These are phyloP conservation scores for Calyptomena viridis DNA, from an alignment of 2,113 vertebrate genomes.

Conservation along the genomic window DNA sequence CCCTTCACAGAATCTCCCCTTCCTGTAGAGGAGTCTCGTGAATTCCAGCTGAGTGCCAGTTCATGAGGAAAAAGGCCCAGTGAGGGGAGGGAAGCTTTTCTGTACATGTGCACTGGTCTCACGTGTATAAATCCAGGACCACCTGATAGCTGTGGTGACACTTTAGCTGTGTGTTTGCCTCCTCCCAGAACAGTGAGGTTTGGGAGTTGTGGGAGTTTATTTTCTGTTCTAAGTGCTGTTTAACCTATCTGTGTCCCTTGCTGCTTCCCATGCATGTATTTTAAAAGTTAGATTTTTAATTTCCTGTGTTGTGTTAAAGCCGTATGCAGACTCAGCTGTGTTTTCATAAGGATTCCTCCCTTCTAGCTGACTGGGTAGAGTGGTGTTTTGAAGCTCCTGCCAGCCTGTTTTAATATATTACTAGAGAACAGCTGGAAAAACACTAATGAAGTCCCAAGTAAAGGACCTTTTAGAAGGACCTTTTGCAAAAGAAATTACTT, in stretches of 20 bases:
- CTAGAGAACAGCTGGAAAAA: slow-evolving; percentile 45
- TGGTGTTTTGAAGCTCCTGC: slow-evolving; percentile 30
- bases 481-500: background rate
- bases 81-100: background rate
- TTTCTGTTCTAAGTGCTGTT: background rate
- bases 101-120: background rate
- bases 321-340: slow-evolving; percentile 28
- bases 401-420: background rate
- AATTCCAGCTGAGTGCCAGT: background rate
- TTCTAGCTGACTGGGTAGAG: slow-evolving; percentile 2
- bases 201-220: background rate
- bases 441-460: slow-evolving; percentile 17
- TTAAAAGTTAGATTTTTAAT: slow-evolving; percentile 44
- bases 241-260: background rate
- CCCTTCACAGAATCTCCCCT: background rate
- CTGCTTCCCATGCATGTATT: background rate
- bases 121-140: background rate
- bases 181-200: background rate
- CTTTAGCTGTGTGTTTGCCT: slow-evolving; percentile 24
- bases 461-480: background rate
- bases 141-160: slow-evolving; percentile 33
- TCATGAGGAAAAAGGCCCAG: background rate
- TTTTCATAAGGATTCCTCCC: slow-evolving; percentile 63
- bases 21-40: background rate
- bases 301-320: slow-evolving; percentile 62